Conservation (phyloP, 2,888 invertebrate genomes). For the Cerastis leucographa region DNA sequence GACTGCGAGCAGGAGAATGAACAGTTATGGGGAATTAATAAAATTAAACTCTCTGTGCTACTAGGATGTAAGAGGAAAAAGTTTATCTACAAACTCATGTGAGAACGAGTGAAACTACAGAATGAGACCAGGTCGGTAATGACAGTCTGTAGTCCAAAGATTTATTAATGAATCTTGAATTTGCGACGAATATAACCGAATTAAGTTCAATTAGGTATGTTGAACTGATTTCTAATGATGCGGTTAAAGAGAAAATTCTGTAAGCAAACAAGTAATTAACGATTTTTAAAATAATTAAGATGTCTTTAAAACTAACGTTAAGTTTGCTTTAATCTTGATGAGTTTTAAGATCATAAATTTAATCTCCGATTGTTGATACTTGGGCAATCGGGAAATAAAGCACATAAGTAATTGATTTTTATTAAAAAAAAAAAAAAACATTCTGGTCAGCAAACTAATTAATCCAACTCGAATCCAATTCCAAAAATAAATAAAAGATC, state of each 20-base stretch:
- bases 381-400: neutral
- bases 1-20: neutral
- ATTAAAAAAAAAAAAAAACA: too few species aligned
- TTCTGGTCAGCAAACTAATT: too few species aligned
- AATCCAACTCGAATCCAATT: neutral
- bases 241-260: neutral
- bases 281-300: neutral
- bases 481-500: neutral
- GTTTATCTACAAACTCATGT: neutral
- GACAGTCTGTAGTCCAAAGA: neutral
- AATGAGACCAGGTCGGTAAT: neutral
- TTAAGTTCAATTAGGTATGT: neutral
- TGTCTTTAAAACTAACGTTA: neutral
- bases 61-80: neutral
- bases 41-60: neutral
- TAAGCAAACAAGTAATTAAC: neutral
- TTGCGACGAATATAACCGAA: neutral
- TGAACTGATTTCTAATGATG: neutral
- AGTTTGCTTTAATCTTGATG: neutral
- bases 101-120: neutral
- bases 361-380: neutral
- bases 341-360: neutral
- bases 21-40: neutral
- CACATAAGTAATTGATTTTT: too few species aligned
- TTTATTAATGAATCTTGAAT: conserved; percentile 3